Evolutionary conservation across 1,140 invertebrate species (phyloP).

Genomic region (Temnothorax curvispinosus): DNA sequence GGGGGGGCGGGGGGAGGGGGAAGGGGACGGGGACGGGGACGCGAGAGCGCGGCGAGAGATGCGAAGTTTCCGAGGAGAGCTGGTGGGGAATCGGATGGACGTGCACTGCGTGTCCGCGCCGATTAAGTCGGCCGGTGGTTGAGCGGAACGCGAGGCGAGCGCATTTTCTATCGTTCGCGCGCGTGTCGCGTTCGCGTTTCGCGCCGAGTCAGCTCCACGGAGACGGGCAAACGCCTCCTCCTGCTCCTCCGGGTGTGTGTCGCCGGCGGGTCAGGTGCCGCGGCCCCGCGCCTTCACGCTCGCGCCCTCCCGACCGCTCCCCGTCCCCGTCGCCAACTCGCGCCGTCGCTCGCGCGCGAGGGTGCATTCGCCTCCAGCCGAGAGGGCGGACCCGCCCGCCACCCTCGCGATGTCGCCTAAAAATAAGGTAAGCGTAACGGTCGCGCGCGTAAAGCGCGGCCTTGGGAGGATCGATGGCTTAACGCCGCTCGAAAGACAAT

Average conservation of each 20-base stretch:
- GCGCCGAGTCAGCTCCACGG: not conserved
- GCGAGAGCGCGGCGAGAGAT: conserved; percentile 55
- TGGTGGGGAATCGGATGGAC: conserved; percentile 73
- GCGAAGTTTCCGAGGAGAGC: conserved; percentile 49
- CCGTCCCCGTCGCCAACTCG: not conserved
- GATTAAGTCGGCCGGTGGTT: conserved; percentile 74
- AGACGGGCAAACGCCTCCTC: not conserved
- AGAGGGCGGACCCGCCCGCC: not conserved
- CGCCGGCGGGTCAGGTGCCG: conserved; percentile 62
- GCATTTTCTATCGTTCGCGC: conserved; percentile 74
- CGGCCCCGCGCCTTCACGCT: conserved; percentile 14
- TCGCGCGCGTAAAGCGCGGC: not conserved
- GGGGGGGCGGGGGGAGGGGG: not conserved
- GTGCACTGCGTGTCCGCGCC: conserved; percentile 42
- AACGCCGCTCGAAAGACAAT: not conserved
- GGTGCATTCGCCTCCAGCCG: conserved; percentile 60
- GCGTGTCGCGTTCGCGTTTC: conserved; percentile 63
- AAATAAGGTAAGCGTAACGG: conserved; percentile 73
- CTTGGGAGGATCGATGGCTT: not conserved
- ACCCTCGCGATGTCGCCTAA: conserved; percentile 73
- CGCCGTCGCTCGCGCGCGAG: conserved; percentile 35
- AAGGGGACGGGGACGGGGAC: not conserved
- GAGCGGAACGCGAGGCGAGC: conserved; percentile 60
- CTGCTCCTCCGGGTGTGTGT: not conserved
- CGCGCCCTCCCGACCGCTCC: not conserved